Evolutionary conservation across 2,113 vertebrate species (phyloP), one percentile per base, ranked within the genome.

Genomic region (Nansenia antarctica): DNA sequence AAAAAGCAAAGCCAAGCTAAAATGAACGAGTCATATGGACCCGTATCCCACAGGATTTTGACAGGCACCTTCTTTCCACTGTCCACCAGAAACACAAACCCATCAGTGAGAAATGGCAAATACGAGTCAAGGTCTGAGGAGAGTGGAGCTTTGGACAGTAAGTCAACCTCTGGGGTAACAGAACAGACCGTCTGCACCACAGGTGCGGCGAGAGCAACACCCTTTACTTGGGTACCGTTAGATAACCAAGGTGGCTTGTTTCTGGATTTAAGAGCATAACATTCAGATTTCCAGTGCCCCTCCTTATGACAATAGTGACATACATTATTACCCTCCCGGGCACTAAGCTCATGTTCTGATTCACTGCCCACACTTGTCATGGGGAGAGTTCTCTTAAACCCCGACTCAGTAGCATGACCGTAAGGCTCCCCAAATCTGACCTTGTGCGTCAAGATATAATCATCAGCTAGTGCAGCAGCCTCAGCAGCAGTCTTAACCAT

Each of bases 381-480:
- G 5, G 18, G 18, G 12, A 49, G 11, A n/a, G 11, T 49, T 9
- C 11, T 14, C 18, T 15, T 15, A 5, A 9, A 12, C 45, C 45
- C 18, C 4, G 11, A 14, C 45, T 15, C 45, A n/a, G 5, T 15
- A 49, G 5, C 18, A 49, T 4, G 45, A n/a, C 12, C 11, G 18
- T 15, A 49, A 18, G 5, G 11, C 60, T 9, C 60, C 37, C 7
- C 5, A 35, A 39, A 39, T 62, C 14, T n/a, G n/a, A n/a, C 22
- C 60, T 42, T 39, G 20, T 30, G 66, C 1, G 27, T 59, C 15
- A 60, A 29, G n/a, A 42, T 11, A 42, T 39, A 67, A 5, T 57
- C 65, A 45, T 69, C 66, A 8, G 54, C 54, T 5, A 47, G 18
- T 1, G 60, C 66, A 34, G 66, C 47, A 1, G 60, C 69, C 18